phyloP scores from a whole-genome alignment of 2,888 invertebrate genomes.

The Leptopilina syphax region DNA sequence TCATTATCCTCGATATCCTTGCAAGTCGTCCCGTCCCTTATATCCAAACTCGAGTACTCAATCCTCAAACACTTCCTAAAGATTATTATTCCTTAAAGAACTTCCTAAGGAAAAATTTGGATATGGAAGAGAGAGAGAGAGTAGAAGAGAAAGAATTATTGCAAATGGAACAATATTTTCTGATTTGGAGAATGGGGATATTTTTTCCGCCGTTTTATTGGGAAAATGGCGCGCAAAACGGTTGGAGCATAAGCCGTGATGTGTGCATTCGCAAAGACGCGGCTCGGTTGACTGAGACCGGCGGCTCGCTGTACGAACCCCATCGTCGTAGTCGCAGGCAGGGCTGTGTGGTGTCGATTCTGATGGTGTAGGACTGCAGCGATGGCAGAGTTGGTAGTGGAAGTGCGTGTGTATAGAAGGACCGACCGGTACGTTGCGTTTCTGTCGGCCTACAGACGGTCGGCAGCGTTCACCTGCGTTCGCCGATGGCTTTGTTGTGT shows the following conservation, averaged over 20 bases:
- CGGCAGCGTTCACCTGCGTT: constrained; percentile 41
- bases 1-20: no score
- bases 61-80: no score
- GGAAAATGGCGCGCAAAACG: neutral
- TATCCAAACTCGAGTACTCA: no score
- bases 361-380: constrained; percentile 33
- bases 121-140: no score
- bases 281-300: constrained; percentile 42
- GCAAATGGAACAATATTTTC: no score
- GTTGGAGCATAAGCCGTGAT: neutral
- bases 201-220: neutral
- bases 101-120: no score
- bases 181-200: no score
- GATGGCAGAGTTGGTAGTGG: neutral
- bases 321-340: constrained; percentile 20
- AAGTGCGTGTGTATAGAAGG: neutral
- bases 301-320: constrained; percentile 35
- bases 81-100: no score
- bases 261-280: constrained; percentile 40
- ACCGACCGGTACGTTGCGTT: constrained; percentile 41
- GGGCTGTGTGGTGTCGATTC: constrained; percentile 34
- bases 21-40: no score
- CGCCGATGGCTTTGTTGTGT: constrained; percentile 39
- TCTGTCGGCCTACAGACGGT: constrained; percentile 38
- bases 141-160: no score